phyloP scores from a whole-genome alignment of 2,113 vertebrate genomes.

The Polypterus bichir region DNA sequence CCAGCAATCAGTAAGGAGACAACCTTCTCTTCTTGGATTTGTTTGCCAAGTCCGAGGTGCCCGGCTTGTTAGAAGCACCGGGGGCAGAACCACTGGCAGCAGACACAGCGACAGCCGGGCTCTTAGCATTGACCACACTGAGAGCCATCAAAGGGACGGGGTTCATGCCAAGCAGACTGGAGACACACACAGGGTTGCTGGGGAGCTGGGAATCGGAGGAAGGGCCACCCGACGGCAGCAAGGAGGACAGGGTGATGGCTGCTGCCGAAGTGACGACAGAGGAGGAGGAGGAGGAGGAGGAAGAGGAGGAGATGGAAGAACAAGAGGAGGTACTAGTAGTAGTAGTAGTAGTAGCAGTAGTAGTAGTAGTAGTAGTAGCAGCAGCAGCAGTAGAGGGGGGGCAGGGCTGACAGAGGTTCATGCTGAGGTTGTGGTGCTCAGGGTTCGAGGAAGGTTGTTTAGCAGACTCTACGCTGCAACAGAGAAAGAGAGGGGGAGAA shows the following conservation, averaged over 20 bases:
- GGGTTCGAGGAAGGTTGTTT: constrained; percentile 70
- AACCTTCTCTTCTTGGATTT: constrained; percentile 83
- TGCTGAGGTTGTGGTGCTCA: constrained; percentile 72
- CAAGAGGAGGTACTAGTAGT: constrained; percentile 25
- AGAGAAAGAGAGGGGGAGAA: constrained; percentile 50
- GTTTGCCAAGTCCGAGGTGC: constrained; percentile 46
- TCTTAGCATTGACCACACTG: constrained; percentile 69
- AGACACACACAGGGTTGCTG: constrained; percentile 79
- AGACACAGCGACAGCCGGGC: constrained; percentile 50
- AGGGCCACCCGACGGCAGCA: constrained; percentile 47
- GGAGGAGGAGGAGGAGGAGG: constrained; percentile 79
- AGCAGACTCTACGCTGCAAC: constrained; percentile 64
- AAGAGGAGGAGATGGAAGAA: constrained; percentile 43
- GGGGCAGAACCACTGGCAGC: constrained; percentile 30
- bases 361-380: constrained; percentile 34
- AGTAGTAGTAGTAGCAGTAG: constrained; percentile 33
- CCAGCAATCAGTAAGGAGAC: constrained; percentile 68
- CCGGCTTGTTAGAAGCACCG: constrained; percentile 52
- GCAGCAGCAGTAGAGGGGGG: constrained; percentile 44
- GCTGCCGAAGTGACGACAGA: constrained; percentile 80
- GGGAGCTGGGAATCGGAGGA: constrained; percentile 75
- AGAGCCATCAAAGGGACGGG: constrained; percentile 85
- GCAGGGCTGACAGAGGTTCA: constrained; percentile 72
- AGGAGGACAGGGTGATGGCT: constrained; percentile 42
- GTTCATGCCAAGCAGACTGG: constrained; percentile 84